Base-by-base conservation (phyloP, 2,113 vertebrate species). In the Rhinichthys klamathensis region DNA sequence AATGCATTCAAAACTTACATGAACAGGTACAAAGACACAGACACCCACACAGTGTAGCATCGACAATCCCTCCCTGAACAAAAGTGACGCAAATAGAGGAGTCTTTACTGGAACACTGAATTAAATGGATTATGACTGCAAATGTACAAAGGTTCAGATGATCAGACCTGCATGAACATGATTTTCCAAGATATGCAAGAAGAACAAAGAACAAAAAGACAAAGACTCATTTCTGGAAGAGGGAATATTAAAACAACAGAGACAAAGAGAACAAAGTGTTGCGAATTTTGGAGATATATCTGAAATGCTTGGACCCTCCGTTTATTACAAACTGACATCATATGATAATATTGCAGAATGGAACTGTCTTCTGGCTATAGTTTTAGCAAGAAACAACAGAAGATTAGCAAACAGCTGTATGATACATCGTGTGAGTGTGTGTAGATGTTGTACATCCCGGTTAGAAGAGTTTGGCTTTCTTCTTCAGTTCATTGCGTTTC, bases 401-500 rank as follows among this genome's bases (percentile, higher is more conserved):
- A 44, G 56, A 30, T 25, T 23, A 65, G 60, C 30, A 49, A 30
- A 79, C 30, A 56, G 72, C 54, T 54, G 73, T 63, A 81, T 81
- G 86, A 84, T 87, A 84, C 46, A 56, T 84, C 70, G 84, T 58
- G 86, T 80, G 82, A 84, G 56, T 18, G 46, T 12, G 23, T 30
- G 41, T 8, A 56, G 23, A 80, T 54, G 80, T 32, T 9, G 49
- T 9, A 46, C 13, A 46, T 51, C 74, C 18, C 30, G n/a, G 15
- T 76, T 91, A 99, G 95, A 99, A 99, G 90, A 99, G 97, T 90
- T 94, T 95, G 30, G 95, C 97, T 88, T 92, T 97, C 92, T 96
- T 99, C 95, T 99, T 99, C 95, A 99, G 96, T 90, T 97, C 95
- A 6, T 99, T 99, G 84, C 97, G 96, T 93, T 97, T 98, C 98